phyloP scores from a whole-genome alignment of 2,797 vertebrate genomes.

The Apogon talboti region DNA sequence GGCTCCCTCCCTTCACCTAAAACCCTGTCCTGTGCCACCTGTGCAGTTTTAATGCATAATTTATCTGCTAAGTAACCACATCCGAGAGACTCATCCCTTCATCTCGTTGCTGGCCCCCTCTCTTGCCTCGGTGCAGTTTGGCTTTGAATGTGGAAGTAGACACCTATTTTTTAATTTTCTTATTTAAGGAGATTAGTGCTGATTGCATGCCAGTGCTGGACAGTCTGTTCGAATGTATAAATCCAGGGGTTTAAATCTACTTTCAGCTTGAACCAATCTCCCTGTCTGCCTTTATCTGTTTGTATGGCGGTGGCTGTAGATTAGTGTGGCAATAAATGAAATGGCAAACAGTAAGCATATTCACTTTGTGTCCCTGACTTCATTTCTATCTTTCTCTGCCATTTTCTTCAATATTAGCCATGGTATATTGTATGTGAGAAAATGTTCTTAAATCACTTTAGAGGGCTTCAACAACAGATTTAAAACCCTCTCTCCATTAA shows the following conservation, averaged over 20 bases:
- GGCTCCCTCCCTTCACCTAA: conserved; percentile 56
- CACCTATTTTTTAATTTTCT: conserved; percentile 40
- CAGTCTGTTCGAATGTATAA: conserved; percentile 18
- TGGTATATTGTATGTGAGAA: too few relatives aligned
- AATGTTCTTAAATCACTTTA: too few relatives aligned
- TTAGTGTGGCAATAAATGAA: background rate
- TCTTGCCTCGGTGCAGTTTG: conserved; percentile 22
- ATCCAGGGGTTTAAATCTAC: background rate
- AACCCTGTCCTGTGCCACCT: conserved; percentile 77
- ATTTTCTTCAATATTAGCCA: too few relatives aligned
- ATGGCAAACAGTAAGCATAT: too few relatives aligned
- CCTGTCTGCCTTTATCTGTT: background rate
- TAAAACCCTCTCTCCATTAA: too few relatives aligned
- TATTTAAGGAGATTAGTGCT: conserved; percentile 50
- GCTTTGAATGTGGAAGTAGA: conserved; percentile 23
- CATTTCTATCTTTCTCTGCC: too few relatives aligned
- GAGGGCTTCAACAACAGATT: too few relatives aligned
- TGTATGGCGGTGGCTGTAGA: background rate
- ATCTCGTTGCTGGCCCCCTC: conserved; percentile 33
- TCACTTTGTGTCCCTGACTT: too few relatives aligned
- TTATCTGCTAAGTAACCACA: conserved; percentile 83
- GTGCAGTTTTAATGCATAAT: conserved; percentile 86
- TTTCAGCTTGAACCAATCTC: conserved; percentile 16
- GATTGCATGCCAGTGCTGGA: conserved; percentile 35
- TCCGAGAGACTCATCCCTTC: conserved; percentile 61